These are phyloP conservation scores for Nymphicus hollandicus DNA, from an alignment of 2,113 vertebrate species.

Conservation along the genomic window DNA sequence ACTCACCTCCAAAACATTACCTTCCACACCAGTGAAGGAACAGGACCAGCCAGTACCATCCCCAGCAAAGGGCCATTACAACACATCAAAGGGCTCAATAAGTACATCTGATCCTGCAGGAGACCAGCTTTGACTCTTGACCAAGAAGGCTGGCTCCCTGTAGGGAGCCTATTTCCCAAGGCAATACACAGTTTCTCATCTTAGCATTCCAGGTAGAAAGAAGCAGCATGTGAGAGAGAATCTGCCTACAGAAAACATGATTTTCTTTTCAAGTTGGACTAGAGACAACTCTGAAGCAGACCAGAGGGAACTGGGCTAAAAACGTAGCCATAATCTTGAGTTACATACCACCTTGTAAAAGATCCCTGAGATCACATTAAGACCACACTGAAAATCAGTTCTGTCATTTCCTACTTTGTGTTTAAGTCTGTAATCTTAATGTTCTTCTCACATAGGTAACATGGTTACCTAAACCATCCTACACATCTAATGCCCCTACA, in stretches of 20 bases:
- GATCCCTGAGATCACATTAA: neutral
- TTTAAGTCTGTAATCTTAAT: neutral
- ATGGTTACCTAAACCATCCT: fast-evolving
- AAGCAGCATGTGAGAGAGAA: neutral
- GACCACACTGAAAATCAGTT: neutral
- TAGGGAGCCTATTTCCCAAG: neutral
- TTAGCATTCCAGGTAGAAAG: neutral
- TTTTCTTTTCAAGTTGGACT: neutral
- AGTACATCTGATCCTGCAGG: neutral
- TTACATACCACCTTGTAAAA: neutral
- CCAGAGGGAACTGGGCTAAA: neutral
- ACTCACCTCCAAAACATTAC: neutral
- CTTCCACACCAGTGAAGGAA: neutral
- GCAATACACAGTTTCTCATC: fast-evolving
- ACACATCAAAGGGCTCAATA: neutral
- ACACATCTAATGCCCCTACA: neutral
- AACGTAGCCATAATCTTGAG: neutral
- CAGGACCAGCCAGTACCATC: neutral
- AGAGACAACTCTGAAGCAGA: neutral
- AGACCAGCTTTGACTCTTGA: neutral
- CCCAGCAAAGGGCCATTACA: neutral
- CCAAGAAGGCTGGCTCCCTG: neutral
- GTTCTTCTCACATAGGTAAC: neutral
- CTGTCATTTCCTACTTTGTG: neutral
- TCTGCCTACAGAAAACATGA: neutral